Evolutionary conservation across 2,797 vertebrate genomes (phyloP), one percentile per base, ranked within the genome.

Genomic region (Hipposideros larvatus): DNA sequence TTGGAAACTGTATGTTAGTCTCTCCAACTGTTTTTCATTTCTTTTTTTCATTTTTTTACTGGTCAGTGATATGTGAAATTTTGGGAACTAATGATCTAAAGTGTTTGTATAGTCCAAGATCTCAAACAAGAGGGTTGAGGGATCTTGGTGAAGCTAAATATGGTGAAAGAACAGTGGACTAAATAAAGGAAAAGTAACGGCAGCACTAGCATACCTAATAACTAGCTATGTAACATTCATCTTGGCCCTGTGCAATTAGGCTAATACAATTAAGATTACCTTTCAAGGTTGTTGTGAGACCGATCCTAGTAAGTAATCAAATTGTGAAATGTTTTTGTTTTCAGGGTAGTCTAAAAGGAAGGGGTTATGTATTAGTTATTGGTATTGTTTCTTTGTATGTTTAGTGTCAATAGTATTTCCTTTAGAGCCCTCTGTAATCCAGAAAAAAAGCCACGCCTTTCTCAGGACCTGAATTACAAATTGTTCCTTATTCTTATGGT

Each of bases 401-500:
- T 96, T 71, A 65, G 2, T 16, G 26, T 89, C 16, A 41, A 48
- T 11, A 18, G 1, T 53, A 53, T 73, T 94, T 95, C 31, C 9
- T 59, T 93, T 85, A 90, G 24, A 87, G 61, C 2, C 24, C 7
- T 73, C 37, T 80, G 26, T 61, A 66, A 59, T 15, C 18, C 18
- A 71, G 41, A 88, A 77, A 41, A 31, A 90, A 87, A 1, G 15
- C 3, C 48, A 19, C 37, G 7, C 6, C 34, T 43, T 89, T 93
- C 51, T 57, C 77, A 90, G 28, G 41, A 73, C 91, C 51, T 55
- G 48, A 92, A 79, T 90, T 91, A 63, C n/a, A 87, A 96, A 88
- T 78, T 59, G 28, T 90, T 93, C 21, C 46, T 95, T 74, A 91
- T 82, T 46, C 26, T 95, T 92, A 61, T 88, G 59, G 80, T 97